A percentile compares a stretch with the other conserved stretches of the same genome.
Conservation (phyloP, 2,888 invertebrate species). For the Gastrophysa polygoni region DNA sequence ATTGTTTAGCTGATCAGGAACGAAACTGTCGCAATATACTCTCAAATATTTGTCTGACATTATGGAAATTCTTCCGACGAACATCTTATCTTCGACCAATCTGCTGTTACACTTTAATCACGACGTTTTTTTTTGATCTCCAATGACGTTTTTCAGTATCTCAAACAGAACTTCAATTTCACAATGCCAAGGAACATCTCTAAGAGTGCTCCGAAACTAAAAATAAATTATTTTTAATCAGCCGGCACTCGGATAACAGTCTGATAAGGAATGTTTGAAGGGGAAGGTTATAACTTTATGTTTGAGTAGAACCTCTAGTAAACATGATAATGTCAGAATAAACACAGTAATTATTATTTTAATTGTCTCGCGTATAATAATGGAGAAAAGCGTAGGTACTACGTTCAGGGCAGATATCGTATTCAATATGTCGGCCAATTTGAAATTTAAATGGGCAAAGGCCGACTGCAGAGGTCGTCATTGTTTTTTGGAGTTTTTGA, state of each 20-base stretch:
- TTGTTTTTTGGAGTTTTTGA: not conserved
- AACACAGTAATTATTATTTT: slow-evolving; percentile 31
- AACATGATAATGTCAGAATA: slow-evolving; percentile 35
- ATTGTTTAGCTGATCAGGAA: too few relatives aligned
- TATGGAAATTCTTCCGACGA: not conserved
- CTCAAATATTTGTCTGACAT: not conserved
- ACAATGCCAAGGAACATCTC: slow-evolving; percentile 17
- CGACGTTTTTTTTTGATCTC: too few relatives aligned
- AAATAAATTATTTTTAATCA: slow-evolving; percentile 25
- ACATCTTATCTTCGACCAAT: not conserved
- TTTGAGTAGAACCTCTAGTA: slow-evolving; percentile 26
- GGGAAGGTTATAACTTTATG: slow-evolving; percentile 31
- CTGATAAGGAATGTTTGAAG: slow-evolving; percentile 20
- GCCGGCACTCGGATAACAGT: slow-evolving; percentile 23
- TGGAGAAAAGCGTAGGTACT: slow-evolving; percentile 11
- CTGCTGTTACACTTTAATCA: too few relatives aligned
- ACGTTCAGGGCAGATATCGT: slow-evolving; percentile 6
- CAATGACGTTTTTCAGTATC: not conserved
- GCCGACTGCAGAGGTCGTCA: slow-evolving; percentile 14
- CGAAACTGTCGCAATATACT: too few relatives aligned
- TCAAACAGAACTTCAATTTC: not conserved
- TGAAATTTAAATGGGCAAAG: slow-evolving; percentile 23
- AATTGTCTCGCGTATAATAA: slow-evolving; percentile 14
- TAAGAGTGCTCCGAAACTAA: slow-evolving; percentile 11
- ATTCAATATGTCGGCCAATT: slow-evolving; percentile 18